Evolutionary conservation across 1,140 invertebrate species (phyloP).

Genomic region (Lanistes nyassanus): DNA sequence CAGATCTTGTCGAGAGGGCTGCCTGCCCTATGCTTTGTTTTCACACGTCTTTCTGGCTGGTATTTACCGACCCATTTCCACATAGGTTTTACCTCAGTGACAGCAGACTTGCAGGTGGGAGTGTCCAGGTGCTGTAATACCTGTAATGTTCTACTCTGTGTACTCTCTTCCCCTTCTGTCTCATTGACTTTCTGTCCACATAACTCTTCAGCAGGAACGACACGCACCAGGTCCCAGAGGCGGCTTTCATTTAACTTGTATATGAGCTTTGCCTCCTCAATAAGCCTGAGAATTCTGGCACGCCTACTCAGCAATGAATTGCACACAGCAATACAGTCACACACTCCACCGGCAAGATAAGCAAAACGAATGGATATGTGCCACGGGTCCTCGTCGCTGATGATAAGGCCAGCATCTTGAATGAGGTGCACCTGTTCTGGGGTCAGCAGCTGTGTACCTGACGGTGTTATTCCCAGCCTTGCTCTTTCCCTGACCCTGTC

Average conservation of each 20-base stretch:
- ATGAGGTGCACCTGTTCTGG: background rate
- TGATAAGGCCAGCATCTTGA: background rate
- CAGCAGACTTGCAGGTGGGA: too few species aligned
- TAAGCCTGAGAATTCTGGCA: background rate
- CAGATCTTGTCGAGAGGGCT: background rate
- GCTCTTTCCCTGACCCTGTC: background rate
- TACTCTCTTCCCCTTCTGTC: too few species aligned
- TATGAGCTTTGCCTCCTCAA: constrained; percentile 3
- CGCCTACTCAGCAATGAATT: constrained; percentile 4
- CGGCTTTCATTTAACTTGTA: background rate
- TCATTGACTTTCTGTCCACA: background rate
- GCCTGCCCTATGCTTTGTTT: background rate
- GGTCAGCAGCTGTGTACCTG: background rate
- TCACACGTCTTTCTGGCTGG: background rate
- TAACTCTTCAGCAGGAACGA: too few species aligned
- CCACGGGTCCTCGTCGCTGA: constrained; percentile 18
- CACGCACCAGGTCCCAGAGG: background rate
- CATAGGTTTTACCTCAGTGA: too few species aligned
- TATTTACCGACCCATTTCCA: too few species aligned
- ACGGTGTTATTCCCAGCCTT: background rate
- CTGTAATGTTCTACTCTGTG: too few species aligned
- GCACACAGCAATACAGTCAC: constrained; percentile 16
- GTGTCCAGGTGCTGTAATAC: too few species aligned
- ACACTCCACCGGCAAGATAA: constrained; percentile 8
- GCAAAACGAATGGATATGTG: constrained; percentile 13